Conservation (phyloP, 1,140 invertebrate genomes). For the Pachypsylla venusta region DNA sequence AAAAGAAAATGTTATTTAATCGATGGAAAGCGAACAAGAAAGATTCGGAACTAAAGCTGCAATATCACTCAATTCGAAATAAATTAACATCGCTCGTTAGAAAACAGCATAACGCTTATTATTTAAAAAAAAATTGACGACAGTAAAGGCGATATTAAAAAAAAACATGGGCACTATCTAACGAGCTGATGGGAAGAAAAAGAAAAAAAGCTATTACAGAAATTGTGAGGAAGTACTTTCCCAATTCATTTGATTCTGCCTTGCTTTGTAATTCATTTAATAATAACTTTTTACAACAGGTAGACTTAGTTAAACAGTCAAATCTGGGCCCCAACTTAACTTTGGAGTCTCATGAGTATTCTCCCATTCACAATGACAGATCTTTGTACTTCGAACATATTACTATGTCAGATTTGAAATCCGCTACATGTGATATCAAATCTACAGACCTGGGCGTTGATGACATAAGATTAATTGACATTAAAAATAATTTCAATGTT, state of each 20-base stretch:
- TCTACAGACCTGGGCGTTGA: not conserved
- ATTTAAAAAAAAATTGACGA: not conserved
- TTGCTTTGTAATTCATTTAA: not conserved
- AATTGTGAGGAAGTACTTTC: not conserved
- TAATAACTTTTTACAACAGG: not conserved
- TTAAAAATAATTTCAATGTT: not conserved
- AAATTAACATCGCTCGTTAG: not conserved
- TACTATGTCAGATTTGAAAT: not conserved
- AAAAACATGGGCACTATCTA: not conserved
- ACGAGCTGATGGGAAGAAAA: not conserved
- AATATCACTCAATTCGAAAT: not conserved
- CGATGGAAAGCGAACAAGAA: not conserved
- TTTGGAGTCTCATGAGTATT: not conserved
- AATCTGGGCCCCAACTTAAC: not conserved
- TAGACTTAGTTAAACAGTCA: not conserved
- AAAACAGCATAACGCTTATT: not conserved
- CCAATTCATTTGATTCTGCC: not conserved
- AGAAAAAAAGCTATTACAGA: not conserved
- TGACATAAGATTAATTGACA: not conserved
- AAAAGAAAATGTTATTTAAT: not conserved
- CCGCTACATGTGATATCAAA: not conserved
- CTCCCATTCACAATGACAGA: not conserved
- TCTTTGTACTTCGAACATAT: not conserved
- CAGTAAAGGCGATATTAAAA: not conserved
- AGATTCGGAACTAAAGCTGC: not conserved